phyloP scores from a whole-genome alignment of 2,113 vertebrate genomes.

The Phaetusa simplex region DNA sequence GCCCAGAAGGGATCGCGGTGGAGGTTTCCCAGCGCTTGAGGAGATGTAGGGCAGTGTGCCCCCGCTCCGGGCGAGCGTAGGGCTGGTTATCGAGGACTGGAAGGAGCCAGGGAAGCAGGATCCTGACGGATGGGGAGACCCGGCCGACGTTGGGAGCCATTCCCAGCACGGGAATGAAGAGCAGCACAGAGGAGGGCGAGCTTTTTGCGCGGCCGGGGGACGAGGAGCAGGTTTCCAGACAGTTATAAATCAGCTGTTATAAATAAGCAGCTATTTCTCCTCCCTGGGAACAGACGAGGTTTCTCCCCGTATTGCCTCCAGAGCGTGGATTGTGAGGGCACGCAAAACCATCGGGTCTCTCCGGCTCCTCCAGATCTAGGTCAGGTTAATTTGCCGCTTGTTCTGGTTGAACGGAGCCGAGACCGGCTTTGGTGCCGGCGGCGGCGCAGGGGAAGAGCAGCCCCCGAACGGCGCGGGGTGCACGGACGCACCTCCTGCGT shows the following conservation, averaged over 20 bases:
- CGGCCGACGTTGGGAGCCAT: rapidly evolving
- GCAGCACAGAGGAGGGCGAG: rapidly evolving
- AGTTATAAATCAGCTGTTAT: neutral
- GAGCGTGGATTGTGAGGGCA: neutral
- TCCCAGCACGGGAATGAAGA: neutral
- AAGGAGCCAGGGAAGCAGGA: neutral
- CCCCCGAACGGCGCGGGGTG: neutral
- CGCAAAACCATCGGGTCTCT: neutral
- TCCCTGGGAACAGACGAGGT: neutral
- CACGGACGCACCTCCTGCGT: neutral
- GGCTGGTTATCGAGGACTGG: neutral
- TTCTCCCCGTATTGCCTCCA: neutral
- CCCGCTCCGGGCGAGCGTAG: rapidly evolving
- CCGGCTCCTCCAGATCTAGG: constrained; percentile 19
- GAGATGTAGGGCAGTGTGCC: neutral
- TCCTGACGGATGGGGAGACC: neutral
- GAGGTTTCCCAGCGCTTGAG: neutral
- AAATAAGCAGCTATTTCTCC: neutral
- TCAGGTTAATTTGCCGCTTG: constrained; percentile 13
- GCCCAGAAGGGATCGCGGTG: neutral
- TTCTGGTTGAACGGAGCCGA: neutral
- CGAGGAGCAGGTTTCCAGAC: neutral
- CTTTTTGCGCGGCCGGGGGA: neutral
- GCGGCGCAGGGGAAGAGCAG: neutral
- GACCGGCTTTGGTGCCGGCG: neutral